Base-by-base conservation (phyloP, 2,888 invertebrate species). In the Limnephilus marmoratus region DNA sequence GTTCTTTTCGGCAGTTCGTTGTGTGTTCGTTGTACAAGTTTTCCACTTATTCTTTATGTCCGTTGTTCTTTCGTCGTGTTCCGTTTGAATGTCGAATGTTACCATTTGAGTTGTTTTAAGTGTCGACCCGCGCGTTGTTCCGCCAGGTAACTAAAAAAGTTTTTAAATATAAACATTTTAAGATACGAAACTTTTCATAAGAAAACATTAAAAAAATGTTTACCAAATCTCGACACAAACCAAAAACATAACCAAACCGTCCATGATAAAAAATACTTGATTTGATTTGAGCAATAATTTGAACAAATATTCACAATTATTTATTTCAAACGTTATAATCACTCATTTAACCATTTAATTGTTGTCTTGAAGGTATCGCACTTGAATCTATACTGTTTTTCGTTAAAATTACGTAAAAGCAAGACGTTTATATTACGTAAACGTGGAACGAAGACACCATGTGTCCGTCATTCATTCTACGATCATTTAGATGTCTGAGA, bases 11-110 rank as follows among this genome's bases (percentile, higher is more conserved):
- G 90, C 92, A 92, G 92, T 92, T 90, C 80, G 90, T 90, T 90
- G 90, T 92, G 80, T 92, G 91, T 91, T 91, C 91, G 91, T 90
- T 91, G 37, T 91, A 90, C 91, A 83, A 90, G 24, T 91, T 91
- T 91, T 85, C 89, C 89, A 85, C 85, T 90, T 68, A 91, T 83
- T 91, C 82, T 90, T 90, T 89, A 37, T 85, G 29, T 29, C 41
- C 85, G 82, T 45, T 83, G 91, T 90, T 83, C 89, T 91, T 82
- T 90, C 85, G 89, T 89, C 91, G 89, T 90, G 81, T 91, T 91
- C 68, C 53, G 89, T 91, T 91, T 13, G 37, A 85, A 85, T 81
- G 80, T 85, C 89, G 53, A 91, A 85, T 91, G 53, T 68, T 83
- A 37, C 41, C 37, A 29, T 34, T 85, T 90, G 24, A 82, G 82